phyloP scores from a whole-genome alignment of 2,113 vertebrate genomes.

The Corynorhinus townsendii region DNA sequence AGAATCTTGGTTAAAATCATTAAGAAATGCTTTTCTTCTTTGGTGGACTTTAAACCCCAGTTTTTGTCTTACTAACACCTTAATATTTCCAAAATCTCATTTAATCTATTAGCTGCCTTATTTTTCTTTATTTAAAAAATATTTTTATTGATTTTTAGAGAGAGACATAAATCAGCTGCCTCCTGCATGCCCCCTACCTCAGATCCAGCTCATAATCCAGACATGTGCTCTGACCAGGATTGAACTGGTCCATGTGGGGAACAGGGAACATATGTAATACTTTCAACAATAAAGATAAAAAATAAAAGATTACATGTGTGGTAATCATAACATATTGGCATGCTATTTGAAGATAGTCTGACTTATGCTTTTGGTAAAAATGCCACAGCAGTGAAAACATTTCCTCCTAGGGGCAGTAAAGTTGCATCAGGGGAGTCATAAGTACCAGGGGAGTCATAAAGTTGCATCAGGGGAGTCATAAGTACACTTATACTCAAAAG shows the following conservation, averaged over 20 bases:
- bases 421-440: constrained; percentile 7
- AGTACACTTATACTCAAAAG: not conserved
- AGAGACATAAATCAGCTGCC: too few species aligned
- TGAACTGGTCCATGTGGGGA: too few species aligned
- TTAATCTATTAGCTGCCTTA: not conserved
- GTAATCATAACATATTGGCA: not conserved
- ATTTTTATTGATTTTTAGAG: too few species aligned
- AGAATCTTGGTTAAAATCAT: not conserved
- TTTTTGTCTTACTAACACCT: not conserved
- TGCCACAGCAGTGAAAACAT: not conserved
- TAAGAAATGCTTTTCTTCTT: not conserved
- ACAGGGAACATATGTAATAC: too few species aligned
- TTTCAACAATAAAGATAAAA: too few species aligned
- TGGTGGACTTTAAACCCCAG: not conserved
- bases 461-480: too few species aligned
- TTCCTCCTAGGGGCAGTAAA: not conserved
- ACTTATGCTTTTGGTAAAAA: not conserved
- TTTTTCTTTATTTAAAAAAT: too few species aligned
- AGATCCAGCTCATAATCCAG: too few species aligned
- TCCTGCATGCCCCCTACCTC: too few species aligned
- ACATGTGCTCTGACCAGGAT: too few species aligned
- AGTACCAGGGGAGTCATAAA: too few species aligned
- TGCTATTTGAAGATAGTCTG: not conserved
- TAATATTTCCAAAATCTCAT: not conserved
- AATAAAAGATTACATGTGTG: not conserved